Evolutionary conservation across 2,888 invertebrate species (phyloP).

Genomic region (Thyatira batis): DNA sequence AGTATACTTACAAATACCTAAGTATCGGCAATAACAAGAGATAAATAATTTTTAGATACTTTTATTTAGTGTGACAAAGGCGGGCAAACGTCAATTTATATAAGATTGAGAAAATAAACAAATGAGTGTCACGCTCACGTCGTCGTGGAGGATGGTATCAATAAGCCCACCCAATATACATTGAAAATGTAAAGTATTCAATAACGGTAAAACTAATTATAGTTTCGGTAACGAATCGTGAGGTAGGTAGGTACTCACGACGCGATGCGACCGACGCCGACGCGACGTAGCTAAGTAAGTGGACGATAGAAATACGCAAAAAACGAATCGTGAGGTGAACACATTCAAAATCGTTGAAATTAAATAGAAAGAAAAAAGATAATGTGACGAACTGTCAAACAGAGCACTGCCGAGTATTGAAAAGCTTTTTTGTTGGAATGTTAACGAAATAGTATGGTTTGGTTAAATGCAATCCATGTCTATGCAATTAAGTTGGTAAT

Average conservation of each 20-base stretch:
- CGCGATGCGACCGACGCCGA: no score
- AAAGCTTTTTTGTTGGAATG: slow-evolving; percentile 1
- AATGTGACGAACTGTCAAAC: slow-evolving; percentile 44
- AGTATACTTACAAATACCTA: not conserved
- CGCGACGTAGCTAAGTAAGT: slow-evolving; percentile 47
- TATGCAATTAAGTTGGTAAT: not conserved
- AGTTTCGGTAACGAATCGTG: slow-evolving; percentile 71
- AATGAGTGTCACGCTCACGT: slow-evolving; percentile 54
- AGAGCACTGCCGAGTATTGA: slow-evolving; percentile 10
- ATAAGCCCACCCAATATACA: slow-evolving; percentile 52
- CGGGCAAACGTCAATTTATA: slow-evolving; percentile 26
- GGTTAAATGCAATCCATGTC: not conserved
- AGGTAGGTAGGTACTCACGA: slow-evolving; percentile 73
- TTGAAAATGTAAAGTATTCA: slow-evolving; percentile 64
- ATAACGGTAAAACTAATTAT: slow-evolving; percentile 77
- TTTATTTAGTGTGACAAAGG: slow-evolving; percentile 2
- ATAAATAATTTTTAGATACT: not conserved
- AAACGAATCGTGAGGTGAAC: slow-evolving; percentile 66
- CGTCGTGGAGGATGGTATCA: slow-evolving; percentile 46
- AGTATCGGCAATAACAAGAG: not conserved
- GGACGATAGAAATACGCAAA: slow-evolving; percentile 62
- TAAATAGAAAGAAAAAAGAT: slow-evolving; percentile 47
- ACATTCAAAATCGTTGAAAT: slow-evolving; percentile 55
- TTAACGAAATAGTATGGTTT: not conserved
- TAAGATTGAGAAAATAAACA: slow-evolving; percentile 55